A percentile compares a stretch with the other conserved stretches of the same genome.
Evolutionary conservation across 2,888 invertebrate species (phyloP).

Genomic region (Sepioteuthis lessoniana): DNA sequence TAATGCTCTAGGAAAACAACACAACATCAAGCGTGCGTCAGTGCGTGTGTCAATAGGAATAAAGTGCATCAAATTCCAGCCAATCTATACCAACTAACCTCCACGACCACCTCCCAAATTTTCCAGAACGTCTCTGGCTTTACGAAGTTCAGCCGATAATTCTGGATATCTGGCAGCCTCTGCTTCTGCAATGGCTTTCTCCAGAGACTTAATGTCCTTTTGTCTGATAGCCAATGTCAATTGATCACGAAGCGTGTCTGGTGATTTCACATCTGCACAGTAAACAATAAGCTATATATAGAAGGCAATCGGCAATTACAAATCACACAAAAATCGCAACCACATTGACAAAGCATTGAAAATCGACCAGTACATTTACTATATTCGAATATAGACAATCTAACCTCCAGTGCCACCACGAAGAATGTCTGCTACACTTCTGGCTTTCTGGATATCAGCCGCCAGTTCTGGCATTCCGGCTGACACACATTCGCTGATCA

Average conservation of each 20-base stretch:
- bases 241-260: neutral
- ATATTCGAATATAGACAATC: too few species aligned
- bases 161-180: neutral
- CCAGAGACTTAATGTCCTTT: neutral
- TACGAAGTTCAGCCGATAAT: neutral
- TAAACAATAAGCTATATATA: too few species aligned
- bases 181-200: neutral
- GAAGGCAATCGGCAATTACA: too few species aligned
- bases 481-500: neutral
- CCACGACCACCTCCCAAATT: neutral
- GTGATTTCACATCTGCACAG: neutral
- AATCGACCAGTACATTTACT: too few species aligned
- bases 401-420: conserved; percentile 38
- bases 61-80: too few species aligned
- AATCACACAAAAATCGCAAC: too few species aligned
- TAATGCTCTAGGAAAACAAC: neutral
- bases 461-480: neutral
- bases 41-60: neutral
- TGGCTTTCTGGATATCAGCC: neutral
- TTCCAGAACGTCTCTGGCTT: neutral
- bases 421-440: neutral
- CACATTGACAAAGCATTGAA: too few species aligned
- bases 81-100: neutral
- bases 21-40: too few species aligned
- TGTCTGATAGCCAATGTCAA: conserved; percentile 11